Base-by-base conservation (phyloP, 2,113 vertebrate species). In the Lasiurus borealis region DNA sequence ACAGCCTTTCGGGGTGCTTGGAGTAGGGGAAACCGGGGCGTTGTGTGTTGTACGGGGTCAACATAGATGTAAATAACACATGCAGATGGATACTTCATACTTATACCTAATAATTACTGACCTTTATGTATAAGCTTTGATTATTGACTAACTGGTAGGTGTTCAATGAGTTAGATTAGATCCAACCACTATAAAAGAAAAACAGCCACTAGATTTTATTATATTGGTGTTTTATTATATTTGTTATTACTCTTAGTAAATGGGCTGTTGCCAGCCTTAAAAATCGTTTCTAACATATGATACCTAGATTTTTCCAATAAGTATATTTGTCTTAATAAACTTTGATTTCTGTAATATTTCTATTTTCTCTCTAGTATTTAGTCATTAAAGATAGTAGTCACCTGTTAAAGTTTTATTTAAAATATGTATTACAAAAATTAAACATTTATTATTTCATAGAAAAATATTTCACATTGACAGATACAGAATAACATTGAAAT, bases 311-410 rank as follows among this genome's bases (percentile, higher is more conserved):
- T 82, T 96, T 92, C 16, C 73, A 89, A 16, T 96, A 93, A 73
- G 48, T 90, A 2, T 76, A 50, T 80, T 90, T 96, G 29, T 85
- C 78, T 69, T 88, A 68, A 87, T 95, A 87, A 92, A 76, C 50
- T 71, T 89, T 75, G 85, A 76, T 34, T 71, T 94, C 1, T 93
- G 3, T 85, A 82, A 46, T 86, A 27, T 86, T 93, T 91, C 29
- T 87, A 0, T 95, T 91, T 94, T 86, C 72, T 92, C n/a, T 87
- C 75, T 46, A 52, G 4, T 91, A 50, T 92, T 78, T 94, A 77
- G 3, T 21, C 84, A 2, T 91, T 87, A 82, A 87, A 59, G 5
- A 12, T 73, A 78, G 31, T 87, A 6, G 25, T 40, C 68, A 91
- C 31, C 21, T 90, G 23, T 66, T 92, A 90, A 57, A 85, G 52